These are phyloP conservation scores for Halictus ligatus DNA, from an alignment of 2,888 invertebrate species.

Conservation along the genomic window DNA sequence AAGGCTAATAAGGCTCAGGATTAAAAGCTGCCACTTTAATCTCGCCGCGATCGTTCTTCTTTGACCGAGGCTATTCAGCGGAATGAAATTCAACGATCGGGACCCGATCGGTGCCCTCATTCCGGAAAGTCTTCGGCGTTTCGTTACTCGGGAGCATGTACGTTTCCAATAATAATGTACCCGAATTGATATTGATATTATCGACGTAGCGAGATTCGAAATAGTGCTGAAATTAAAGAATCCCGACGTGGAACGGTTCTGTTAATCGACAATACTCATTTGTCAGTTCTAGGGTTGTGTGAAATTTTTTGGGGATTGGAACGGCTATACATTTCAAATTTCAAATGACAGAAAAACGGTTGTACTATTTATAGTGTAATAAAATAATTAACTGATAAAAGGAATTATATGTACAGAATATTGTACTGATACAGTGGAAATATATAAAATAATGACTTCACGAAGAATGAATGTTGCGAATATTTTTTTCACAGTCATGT, in stretches of 20 bases:
- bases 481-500: neutral
- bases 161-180: slow-evolving; percentile 16
- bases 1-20: slow-evolving; percentile 23
- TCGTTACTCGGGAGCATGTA: neutral
- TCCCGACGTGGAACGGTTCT: too few relatives aligned
- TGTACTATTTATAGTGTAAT: neutral
- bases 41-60: neutral
- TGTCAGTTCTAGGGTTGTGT: too few relatives aligned
- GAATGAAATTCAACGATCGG: slow-evolving; percentile 15
- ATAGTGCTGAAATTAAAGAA: too few relatives aligned
- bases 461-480: neutral
- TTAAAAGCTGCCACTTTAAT: slow-evolving; percentile 12
- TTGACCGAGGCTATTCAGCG: neutral
- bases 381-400: neutral
- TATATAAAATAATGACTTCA: neutral
- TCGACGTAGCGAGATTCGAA: too few relatives aligned
- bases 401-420: neutral
- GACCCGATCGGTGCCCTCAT: neutral
- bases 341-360: too few relatives aligned
- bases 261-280: too few relatives aligned
- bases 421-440: neutral
- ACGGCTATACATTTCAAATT: too few relatives aligned
- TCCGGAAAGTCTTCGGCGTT: neutral
- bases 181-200: neutral
- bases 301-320: too few relatives aligned